Evolutionary conservation across 37 sponge, comb jelly and placozoan species (phyloP).

Genomic region (Beroe ovata): DNA sequence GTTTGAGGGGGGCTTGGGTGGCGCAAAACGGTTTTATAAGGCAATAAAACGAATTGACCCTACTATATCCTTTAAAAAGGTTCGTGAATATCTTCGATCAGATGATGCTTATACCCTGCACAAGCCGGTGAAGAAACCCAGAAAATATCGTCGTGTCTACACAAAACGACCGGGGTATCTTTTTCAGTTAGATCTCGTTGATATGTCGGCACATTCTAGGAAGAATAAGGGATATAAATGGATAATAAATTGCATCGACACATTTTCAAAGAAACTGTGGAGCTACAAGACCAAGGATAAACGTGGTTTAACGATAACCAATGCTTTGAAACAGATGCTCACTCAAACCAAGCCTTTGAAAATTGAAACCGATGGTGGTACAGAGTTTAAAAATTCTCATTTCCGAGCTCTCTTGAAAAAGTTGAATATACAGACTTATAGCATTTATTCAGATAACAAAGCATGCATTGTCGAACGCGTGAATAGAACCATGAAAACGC

Average conservation of each 20-base stretch:
- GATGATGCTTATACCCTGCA: conserved; percentile 25
- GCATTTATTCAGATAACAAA: neutral
- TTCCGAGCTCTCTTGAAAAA: neutral
- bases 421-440: neutral
- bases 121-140: conserved; percentile 13
- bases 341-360: neutral
- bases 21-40: no score
- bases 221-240: neutral
- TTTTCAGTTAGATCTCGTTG: neutral
- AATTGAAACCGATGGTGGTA: conserved; percentile 18
- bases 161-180: neutral
- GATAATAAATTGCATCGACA: neutral
- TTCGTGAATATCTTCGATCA: neutral
- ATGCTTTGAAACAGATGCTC: neutral
- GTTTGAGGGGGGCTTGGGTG: neutral
- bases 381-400: neutral
- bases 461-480: neutral
- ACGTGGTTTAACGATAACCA: neutral
- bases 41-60: neutral
- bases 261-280: neutral
- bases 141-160: neutral
- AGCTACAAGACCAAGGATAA: neutral
- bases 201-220: neutral
- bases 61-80: neutral
- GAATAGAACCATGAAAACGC: neutral